Percentiles rank a stretch among this genome's conserved stretches.
Evolutionary conservation across 92 coral and sea anemone genomes (phyloP).

Genomic region (Hydrozoanthus gracilis): DNA sequence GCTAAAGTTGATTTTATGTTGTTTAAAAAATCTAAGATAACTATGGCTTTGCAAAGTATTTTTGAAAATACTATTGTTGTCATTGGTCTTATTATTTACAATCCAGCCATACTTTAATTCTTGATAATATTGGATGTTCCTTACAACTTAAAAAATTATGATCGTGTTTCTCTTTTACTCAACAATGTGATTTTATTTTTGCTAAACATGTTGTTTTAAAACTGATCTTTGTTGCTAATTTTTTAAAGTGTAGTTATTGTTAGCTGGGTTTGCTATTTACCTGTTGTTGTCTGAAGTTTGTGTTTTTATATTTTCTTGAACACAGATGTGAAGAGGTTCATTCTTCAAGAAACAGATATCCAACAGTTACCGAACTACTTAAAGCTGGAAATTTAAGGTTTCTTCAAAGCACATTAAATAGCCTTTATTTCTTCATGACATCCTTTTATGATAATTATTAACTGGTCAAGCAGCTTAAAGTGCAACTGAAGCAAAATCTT

Average conservation of each 20-base stretch:
- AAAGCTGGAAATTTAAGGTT: constrained; percentile 40
- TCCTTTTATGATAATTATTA: too few species aligned
- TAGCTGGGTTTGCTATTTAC: neutral
- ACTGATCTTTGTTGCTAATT: neutral
- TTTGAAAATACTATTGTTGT: neutral
- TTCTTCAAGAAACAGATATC: neutral
- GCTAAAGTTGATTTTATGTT: neutral
- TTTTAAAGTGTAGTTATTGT: neutral
- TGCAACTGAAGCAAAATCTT: too few species aligned
- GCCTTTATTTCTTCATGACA: neutral
- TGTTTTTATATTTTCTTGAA: neutral
- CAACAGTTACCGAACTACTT: constrained; percentile 25
- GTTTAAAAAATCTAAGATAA: constrained; percentile 2
- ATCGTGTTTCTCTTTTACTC: too few species aligned
- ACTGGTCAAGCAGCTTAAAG: too few species aligned
- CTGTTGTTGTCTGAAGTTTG: neutral
- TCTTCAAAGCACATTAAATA: neutral
- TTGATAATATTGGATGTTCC: too few species aligned
- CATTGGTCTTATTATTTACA: too few species aligned
- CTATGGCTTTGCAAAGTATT: too few species aligned
- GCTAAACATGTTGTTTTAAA: too few species aligned
- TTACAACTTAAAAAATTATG: too few species aligned
- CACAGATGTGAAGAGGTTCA: constrained; percentile 14
- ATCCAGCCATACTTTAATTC: too few species aligned
- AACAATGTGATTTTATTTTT: too few species aligned